A percentile compares a stretch with the other conserved stretches of the same genome.
Conservation (phyloP, 2,888 invertebrate genomes). For the Tetragnatha montana region DNA sequence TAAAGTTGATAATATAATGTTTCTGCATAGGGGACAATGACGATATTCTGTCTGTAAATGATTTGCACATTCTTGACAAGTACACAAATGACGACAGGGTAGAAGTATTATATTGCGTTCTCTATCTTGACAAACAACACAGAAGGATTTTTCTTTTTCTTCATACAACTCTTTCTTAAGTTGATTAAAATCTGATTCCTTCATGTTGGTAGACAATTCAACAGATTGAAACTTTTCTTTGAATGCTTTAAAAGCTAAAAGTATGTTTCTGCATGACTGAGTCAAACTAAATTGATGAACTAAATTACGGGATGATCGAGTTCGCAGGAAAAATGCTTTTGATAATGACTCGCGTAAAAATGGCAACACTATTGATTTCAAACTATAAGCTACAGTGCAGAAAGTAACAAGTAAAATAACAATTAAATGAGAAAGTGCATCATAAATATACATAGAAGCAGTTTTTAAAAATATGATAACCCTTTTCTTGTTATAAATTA, state of each 20-base stretch:
- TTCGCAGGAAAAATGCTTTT: background rate
- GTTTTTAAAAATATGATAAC: slow-evolving; percentile 3
- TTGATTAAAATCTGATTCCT: slow-evolving; percentile 23
- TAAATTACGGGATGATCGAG: background rate
- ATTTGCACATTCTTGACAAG: slow-evolving; percentile 51
- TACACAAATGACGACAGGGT: slow-evolving; percentile 62
- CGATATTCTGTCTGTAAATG: slow-evolving; percentile 13
- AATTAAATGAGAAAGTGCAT: background rate
- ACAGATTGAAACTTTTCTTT: background rate
- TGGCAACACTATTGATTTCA: background rate
- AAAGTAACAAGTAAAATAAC: background rate
- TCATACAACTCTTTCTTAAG: slow-evolving; percentile 42
- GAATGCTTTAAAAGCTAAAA: background rate
- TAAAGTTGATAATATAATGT: slow-evolving; percentile 27
- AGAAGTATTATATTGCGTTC: slow-evolving; percentile 42
- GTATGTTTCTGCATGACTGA: background rate
- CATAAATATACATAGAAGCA: background rate
- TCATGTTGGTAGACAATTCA: slow-evolving; percentile 15
- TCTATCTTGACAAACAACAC: slow-evolving; percentile 60
- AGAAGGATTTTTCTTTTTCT: slow-evolving; percentile 38
- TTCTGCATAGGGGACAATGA: slow-evolving; percentile 58
- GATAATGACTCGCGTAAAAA: background rate
- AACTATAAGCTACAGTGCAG: background rate
- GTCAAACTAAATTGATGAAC: background rate
- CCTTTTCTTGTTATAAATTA: slow-evolving; percentile 9